phyloP scores from a whole-genome alignment of 2,888 invertebrate genomes.

The Ophion slaviceki region DNA sequence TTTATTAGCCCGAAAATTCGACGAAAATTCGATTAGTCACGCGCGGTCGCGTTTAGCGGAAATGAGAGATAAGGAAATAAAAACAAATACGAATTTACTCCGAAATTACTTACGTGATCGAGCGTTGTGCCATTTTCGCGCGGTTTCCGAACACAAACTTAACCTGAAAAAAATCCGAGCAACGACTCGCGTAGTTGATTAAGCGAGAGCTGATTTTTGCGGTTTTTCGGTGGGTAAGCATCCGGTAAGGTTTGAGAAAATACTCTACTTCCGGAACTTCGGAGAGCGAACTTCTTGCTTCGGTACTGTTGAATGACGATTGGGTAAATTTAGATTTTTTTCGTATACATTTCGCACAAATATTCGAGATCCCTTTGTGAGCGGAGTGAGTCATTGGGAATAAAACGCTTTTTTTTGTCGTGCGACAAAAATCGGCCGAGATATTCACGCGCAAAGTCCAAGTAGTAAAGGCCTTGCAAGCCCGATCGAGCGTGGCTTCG shows the following conservation, averaged over 20 bases:
- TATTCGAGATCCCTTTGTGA: no score
- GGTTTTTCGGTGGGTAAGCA: background rate
- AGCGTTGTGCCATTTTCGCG: slow-evolving; percentile 77
- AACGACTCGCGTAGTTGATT: background rate
- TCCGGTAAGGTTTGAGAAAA: background rate
- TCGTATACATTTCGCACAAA: no score
- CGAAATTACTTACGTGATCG: slow-evolving; percentile 75
- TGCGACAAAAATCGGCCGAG: no score
- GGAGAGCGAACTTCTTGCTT: background rate
- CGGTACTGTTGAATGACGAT: no score
- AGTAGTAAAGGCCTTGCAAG: no score
- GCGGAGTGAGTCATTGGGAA: no score
- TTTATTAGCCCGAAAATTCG: background rate
- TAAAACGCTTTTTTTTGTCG: no score
- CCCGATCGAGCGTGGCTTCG: no score
- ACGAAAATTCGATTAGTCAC: slow-evolving; percentile 5
- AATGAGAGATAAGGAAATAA: background rate
- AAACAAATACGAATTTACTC: slow-evolving; percentile 25
- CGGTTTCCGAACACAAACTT: slow-evolving; percentile 65
- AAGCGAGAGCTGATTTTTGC: slow-evolving; percentile 19
- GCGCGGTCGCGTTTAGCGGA: background rate
- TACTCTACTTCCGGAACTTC: background rate
- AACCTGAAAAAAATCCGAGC: slow-evolving; percentile 47
- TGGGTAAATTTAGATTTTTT: no score
- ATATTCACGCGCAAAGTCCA: no score